Base-by-base conservation (phyloP, 2,113 vertebrate genomes). In the Hemiscyllium ocellatum region DNA sequence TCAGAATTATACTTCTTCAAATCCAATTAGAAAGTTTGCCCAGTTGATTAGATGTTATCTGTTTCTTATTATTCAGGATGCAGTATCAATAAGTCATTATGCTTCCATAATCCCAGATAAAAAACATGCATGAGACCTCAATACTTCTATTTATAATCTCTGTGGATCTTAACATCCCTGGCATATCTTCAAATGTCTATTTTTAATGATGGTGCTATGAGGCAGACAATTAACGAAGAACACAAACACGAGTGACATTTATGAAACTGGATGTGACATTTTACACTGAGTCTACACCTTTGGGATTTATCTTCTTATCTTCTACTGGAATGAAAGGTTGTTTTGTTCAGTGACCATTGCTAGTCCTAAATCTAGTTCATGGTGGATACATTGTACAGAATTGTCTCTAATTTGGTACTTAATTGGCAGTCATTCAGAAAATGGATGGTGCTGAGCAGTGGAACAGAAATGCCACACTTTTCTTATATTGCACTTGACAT, bases 1-100 rank as follows among this genome's bases (percentile, higher is more conserved):
- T 80, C 95, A 72, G 19, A 95, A 80, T 76, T 76, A 95, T 76
- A 50, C 47, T 76, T 70, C 94, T 72, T 95, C 47, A 80, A 95
- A 69, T 19, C 10, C 76, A 95, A 15, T 33, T 52, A 52, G 56
- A 76, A 95, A 69, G 65, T 95, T 29, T 10, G 17, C 50, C 33
- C 76, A 56, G 13, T 6, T 52, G 42, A 19, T 95, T 7, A 47
- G 69, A 95, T 95, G 56, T 91, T 65, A 91, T 19, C 56, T 13
- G 33, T 91, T 91, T 61, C 56, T 15, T 91, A 65, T 91, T n/a
- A 65, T n/a, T 65, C 56, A 65, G n/a, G 56, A 56, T n/a, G 5
- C n/a, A 65, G 87, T 7, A 91, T 91, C 24, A 91, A 91, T 91
- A 91, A 65, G n/a, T 12, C 61, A 33, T 56, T n/a, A 91, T 65